These are phyloP conservation scores for Sandelia bainsii DNA, from an alignment of 2,797 vertebrate species.

Conservation along the genomic window DNA sequence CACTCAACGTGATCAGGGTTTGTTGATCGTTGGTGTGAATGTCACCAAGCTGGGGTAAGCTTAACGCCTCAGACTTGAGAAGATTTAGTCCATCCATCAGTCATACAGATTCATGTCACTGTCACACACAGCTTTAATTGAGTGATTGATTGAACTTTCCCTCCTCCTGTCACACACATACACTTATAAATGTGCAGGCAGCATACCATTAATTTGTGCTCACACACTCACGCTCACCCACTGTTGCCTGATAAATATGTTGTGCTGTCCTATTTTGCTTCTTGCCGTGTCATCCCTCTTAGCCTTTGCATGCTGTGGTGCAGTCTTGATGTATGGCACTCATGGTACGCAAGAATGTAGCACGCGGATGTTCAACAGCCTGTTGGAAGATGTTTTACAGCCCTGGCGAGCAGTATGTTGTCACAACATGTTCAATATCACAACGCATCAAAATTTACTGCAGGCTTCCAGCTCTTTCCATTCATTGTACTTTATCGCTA, in stretches of 20 bases:
- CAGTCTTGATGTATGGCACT: conserved; percentile 74
- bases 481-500: conserved; percentile 83
- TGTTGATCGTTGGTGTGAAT: conserved; percentile 52
- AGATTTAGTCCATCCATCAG: conserved; percentile 61
- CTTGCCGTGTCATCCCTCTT: conserved; percentile 67
- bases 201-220: conserved; percentile 33
- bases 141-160: conserved; percentile 69
- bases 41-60: conserved; percentile 43
- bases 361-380: conserved; percentile 76
- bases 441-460: conserved; percentile 83
- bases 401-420: conserved; percentile 77
- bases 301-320: conserved; percentile 60
- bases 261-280: conserved; percentile 65
- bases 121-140: conserved; percentile 62
- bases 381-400: conserved; percentile 83
- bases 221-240: conserved; percentile 23
- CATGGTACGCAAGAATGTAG: conserved; percentile 64
- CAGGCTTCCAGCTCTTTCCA: conserved; percentile 78
- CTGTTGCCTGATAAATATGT: conserved; percentile 70
- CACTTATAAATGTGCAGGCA: conserved; percentile 16
- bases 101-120: conserved; percentile 55
- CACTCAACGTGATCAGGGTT: conserved; percentile 27
- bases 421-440: conserved; percentile 84
- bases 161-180: conserved; percentile 52
- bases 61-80: conserved; percentile 31